Base-by-base conservation (phyloP, 2,888 invertebrate genomes). In the Trilocha varians region DNA sequence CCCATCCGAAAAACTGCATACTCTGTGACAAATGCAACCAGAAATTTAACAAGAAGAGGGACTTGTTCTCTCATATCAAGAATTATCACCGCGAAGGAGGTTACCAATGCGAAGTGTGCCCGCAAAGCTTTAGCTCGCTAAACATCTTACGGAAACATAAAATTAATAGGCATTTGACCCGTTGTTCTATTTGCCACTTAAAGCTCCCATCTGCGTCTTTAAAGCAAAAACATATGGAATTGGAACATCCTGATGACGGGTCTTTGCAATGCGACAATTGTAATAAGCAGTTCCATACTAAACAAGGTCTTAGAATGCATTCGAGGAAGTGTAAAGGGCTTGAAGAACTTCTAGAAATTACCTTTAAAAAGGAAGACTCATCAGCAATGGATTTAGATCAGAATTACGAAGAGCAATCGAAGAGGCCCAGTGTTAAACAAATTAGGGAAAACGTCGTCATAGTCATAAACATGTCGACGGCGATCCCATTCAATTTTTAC, bases 31-130 rank as follows among this genome's bases (percentile, higher is more conserved):
- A 70, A 34, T 85, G 84, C 46, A 55, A 77, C 11, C 83, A 84
- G 41, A 83, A 78, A 42, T 84, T 84, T 41, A 84, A 83, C 36
- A 84, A 83, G 33, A 75, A 73, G 39, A 52, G 83, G 1, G 83
- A 83, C 51, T 48, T 85, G 2, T 83, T 84, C 38, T 79, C 84
- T 0, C 84, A 84, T 34, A 76, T 78, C 14, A 84, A 84, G 43
- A 84, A 84, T 43, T 83, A 83, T 49, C 84, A 84, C 16, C 56
- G 80, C n/a, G 83, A 79, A 49, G 84, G 83, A 0, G 83, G 84
- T 0, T 84, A 83, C 32, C 62, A 65, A 39, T 84, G 84, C 39
- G 83, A 84, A 32, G 40, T 68, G 11, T 84, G 84, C 38, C 69
- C 78, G 0, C 71, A 75, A 41, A 70, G 51, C 6, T 85, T 85